Base-by-base conservation (phyloP, 2,113 vertebrate species). In the Salvelinus alpinus region DNA sequence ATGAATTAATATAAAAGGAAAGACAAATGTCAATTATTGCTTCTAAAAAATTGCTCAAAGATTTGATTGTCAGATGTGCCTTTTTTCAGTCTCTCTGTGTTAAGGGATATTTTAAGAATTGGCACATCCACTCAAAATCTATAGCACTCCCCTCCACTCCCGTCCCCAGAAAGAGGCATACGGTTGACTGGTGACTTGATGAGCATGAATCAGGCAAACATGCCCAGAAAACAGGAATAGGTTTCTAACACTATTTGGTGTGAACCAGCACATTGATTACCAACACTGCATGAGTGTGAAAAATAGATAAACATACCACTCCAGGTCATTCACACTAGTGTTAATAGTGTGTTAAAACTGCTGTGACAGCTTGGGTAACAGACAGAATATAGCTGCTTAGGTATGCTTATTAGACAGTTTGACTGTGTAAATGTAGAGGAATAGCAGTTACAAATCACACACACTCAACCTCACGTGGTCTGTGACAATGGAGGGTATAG, bases 241-340 rank as follows among this genome's bases (percentile, higher is more conserved):
- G 31, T 34, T 34, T 54, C 93, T 94, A 91, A 90, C 88, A 89
- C 92, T 92, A 94, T 93, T 94, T 94, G 93, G 92, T 70, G 85
- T 89, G 86, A 90, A 88, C 91, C 91, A 90, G 94, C 85, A 94
- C 95, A 95, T 91, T 95, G 95, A 96, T 95, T 95, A 94, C 95
- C 91, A 95, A 95, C 89, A 95, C 93, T 86, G 94, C 94, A 93
- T 76, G 84, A 93, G 94, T 90, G 94, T 85, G 89, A 91, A 86
- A 93, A 94, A 95, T 95, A 83, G 86, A 95, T 91, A 95, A 94
- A 95, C 87, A 91, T 91, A 91, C 88, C 71, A 78, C 89, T 85
- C 85, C 91, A 89, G 92, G 94, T 72, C 90, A 83, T 91, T 80
- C 92, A 89, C 91, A 83, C 14, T 51, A 80, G 79, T 67, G 78